Evolutionary conservation across 2,797 vertebrate genomes (phyloP).

Genomic region (Anas capensis): DNA sequence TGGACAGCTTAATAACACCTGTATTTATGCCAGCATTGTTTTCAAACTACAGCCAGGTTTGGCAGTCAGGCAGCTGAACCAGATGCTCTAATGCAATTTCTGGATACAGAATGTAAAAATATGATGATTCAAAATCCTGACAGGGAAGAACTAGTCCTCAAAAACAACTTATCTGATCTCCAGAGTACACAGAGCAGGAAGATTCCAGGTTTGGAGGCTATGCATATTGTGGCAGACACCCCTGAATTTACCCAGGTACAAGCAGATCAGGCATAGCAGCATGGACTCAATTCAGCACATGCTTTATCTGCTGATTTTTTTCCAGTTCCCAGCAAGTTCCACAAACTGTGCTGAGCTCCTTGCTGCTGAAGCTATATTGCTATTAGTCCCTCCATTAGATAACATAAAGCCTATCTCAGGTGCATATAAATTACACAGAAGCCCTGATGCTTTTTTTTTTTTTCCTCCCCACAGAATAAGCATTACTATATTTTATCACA

Average conservation of each 20-base stretch:
- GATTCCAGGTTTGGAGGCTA: not conserved
- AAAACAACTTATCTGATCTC: not conserved
- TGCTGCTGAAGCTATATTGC: not conserved
- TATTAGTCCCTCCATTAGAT: not conserved
- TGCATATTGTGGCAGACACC: too few species aligned
- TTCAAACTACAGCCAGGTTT: not conserved
- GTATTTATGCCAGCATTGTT: not conserved
- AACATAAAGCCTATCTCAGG: not conserved
- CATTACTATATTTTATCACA: not conserved
- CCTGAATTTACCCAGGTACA: not conserved
- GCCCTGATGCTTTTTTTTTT: not conserved
- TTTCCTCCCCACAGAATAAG: not conserved
- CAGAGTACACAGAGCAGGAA: not conserved
- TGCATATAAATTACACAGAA: not conserved
- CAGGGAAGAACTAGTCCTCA: not conserved
- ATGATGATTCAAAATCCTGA: not conserved
- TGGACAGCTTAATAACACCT: not conserved
- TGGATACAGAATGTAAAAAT: not conserved
- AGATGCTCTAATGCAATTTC: not conserved
- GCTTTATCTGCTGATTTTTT: accelerated
- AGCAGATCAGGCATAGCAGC: not conserved
- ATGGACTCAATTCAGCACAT: not conserved
- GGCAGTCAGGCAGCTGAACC: not conserved
- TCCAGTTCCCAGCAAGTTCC: not conserved
- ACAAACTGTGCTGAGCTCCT: not conserved